Evolutionary conservation across 2,888 invertebrate genomes (phyloP).

Genomic region (Synergus laeviventris): DNA sequence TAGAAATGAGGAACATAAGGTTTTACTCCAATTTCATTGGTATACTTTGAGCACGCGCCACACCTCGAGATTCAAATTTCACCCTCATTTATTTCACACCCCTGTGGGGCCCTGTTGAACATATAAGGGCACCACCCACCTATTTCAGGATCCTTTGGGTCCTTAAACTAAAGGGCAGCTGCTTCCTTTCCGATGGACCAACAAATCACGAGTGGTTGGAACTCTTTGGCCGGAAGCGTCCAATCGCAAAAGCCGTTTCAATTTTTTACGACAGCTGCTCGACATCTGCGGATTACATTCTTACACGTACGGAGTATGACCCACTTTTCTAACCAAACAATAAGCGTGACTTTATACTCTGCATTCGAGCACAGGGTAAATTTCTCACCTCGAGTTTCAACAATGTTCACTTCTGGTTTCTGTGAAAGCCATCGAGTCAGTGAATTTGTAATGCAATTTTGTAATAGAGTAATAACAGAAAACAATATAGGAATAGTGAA

Average conservation of each 20-base stretch:
- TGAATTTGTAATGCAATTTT: background rate
- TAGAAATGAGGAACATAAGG: background rate
- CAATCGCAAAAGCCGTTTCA: slow-evolving; percentile 59
- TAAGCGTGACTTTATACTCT: slow-evolving; percentile 16
- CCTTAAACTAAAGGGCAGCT: slow-evolving; percentile 53
- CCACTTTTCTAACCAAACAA: slow-evolving; percentile 37
- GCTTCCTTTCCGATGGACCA: slow-evolving; percentile 45
- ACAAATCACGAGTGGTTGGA: slow-evolving; percentile 32
- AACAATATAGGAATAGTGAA: background rate
- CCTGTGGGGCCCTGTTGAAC: background rate
- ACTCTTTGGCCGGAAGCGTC: slow-evolving; percentile 52
- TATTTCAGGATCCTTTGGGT: slow-evolving; percentile 36
- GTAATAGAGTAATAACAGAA: background rate
- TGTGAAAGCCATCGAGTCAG: background rate
- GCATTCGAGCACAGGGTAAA: background rate
- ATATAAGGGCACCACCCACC: slow-evolving; percentile 28
- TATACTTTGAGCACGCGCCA: slow-evolving; percentile 12
- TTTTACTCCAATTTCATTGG: background rate
- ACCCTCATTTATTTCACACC: slow-evolving; percentile 25
- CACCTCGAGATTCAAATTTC: slow-evolving; percentile 11
- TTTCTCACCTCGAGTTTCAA: slow-evolving; percentile 52
- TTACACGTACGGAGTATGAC: slow-evolving; percentile 43
- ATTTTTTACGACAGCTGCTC: slow-evolving; percentile 67
- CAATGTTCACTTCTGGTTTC: background rate
- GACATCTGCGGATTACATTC: slow-evolving; percentile 71